Base-by-base conservation (phyloP, 1,140 invertebrate species). In the Trichonephila clavata region DNA sequence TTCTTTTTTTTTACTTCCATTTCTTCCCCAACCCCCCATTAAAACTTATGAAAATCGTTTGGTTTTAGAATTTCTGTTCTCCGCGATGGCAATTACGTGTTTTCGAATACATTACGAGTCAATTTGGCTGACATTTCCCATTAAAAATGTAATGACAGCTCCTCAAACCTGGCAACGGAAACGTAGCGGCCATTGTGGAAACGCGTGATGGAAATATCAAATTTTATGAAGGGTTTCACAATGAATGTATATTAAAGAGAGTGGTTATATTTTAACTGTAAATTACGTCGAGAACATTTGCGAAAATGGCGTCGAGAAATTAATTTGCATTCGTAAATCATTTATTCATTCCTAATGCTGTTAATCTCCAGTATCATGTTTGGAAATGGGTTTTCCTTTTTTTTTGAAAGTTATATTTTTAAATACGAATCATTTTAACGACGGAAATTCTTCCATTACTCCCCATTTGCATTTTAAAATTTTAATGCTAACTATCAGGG, bases 61-160 rank as follows among this genome's bases (percentile, higher is more conserved):
- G 71, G 71, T 77, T 77, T 77, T 20, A 77, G 71, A 77, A 77
- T 77, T 77, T 77, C 27, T 77, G 27, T 32, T 39, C 27, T 10
- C 24, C 32, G 32, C 18, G 71, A 77, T 77, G 71, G 71, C 71
- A 77, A 77, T 77, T 77, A 77, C 71, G 71, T 77, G 71, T 77
- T 77, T 77, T 77, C 71, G 71, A 77, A 77, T 77, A 39, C 71
- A 77, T 77, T 77, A 77, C 71, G 71, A 77, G 71, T 77, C 71
- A 77, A 77, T 77, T 77, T 77, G 71, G 71, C 71, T 77, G 71
- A 77, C 71, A 14, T 77, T 77, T 77, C 27, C 71, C 71, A 77
- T 77, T 77, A 77, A 77, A 77, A 77, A 77, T 77, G 71, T 77
- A 77, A 77, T 77, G 71, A 77, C 71, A 77, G 71, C 27, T 77